Conservation (phyloP, 1,140 invertebrate species). For the Eumeta japonica region DNA sequence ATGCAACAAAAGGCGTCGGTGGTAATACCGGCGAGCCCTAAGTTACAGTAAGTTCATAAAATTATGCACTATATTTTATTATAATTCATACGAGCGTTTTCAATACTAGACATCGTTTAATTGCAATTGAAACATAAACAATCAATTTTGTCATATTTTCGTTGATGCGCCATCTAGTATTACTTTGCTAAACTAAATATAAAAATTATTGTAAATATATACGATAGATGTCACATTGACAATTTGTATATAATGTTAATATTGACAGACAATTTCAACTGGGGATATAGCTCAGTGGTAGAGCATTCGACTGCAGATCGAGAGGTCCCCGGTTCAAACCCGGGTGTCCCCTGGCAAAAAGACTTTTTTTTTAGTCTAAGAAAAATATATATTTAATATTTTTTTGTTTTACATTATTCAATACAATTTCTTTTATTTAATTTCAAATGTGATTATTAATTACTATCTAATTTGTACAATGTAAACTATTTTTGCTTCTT, state of each 20-base stretch:
- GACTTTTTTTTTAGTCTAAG: too few species aligned
- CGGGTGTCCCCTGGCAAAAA: constrained; percentile 80
- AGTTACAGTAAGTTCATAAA: constrained; percentile 42
- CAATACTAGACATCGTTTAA: too few species aligned
- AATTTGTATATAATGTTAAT: too few species aligned
- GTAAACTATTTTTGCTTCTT: constrained; percentile 16
- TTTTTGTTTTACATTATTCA: constrained; percentile 10
- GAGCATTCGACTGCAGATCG: constrained; percentile 79
- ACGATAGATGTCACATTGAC: too few species aligned
- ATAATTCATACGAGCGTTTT: constrained; percentile 2
- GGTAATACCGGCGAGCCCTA: constrained; percentile 38
- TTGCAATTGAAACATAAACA: neutral
- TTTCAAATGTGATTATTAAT: too few species aligned
- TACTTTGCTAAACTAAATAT: neutral
- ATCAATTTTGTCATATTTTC: too few species aligned
- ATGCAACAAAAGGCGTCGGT: constrained; percentile 49
- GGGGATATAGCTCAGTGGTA: constrained; percentile 61
- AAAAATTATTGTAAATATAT: too few species aligned
- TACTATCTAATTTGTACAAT: constrained; percentile 1
- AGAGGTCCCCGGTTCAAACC: constrained; percentile 90
- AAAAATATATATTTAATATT: too few species aligned
- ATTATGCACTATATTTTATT: constrained; percentile 6
- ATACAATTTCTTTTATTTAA: neutral
- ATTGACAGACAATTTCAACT: too few species aligned
- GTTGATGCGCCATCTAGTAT: constrained; percentile 40